Conservation (phyloP, 2,888 invertebrate species). For the Crocallis elinguaria region DNA sequence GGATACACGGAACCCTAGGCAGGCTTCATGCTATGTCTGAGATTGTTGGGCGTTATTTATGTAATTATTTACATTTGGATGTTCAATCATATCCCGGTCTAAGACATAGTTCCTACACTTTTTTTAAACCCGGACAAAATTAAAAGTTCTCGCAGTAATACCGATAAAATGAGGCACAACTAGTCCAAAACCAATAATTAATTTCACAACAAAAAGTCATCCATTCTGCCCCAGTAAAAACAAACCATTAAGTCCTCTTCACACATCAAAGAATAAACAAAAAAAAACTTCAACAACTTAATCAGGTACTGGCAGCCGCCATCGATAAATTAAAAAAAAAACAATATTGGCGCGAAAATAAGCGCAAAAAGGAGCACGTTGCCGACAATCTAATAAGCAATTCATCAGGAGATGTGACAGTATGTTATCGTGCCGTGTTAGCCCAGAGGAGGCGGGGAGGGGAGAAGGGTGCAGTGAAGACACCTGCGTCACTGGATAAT, state of each 20-base stretch:
- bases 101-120: too few species aligned
- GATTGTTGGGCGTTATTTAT: too few species aligned
- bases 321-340: conserved; percentile 54
- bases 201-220: too few species aligned
- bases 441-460: conserved; percentile 23
- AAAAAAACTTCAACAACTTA: conserved; percentile 35
- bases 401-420: conserved; percentile 79
- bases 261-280: not conserved
- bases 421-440: conserved; percentile 64
- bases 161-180: too few species aligned
- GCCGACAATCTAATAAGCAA: conserved; percentile 77
- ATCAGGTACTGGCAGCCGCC: conserved; percentile 53
- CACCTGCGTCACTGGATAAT: conserved; percentile 59
- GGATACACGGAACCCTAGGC: too few species aligned
- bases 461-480: conserved; percentile 46
- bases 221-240: not conserved
- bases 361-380: conserved; percentile 59
- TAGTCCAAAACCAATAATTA: too few species aligned
- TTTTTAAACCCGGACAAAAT: too few species aligned
- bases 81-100: too few species aligned
- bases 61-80: too few species aligned
- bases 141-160: too few species aligned
- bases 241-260: not conserved
- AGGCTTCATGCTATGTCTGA: too few species aligned
- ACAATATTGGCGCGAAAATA: conserved; percentile 63